phyloP scores from a whole-genome alignment of 2,888 invertebrate species.

The Ganaspis brasiliensis region DNA sequence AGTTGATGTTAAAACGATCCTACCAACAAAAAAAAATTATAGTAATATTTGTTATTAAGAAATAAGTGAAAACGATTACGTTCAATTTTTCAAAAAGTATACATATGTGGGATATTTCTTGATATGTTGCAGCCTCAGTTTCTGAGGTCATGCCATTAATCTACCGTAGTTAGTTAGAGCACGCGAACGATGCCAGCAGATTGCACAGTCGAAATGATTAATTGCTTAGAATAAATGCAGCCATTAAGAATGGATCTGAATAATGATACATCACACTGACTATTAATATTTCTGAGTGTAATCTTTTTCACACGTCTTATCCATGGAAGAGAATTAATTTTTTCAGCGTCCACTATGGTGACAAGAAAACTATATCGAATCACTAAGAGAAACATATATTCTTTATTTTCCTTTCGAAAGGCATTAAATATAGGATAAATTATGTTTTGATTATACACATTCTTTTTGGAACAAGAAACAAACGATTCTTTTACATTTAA shows the following conservation, averaged over 20 bases:
- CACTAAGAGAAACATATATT: too few relatives aligned
- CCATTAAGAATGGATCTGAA: constrained; percentile 64
- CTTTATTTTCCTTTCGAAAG: too few relatives aligned
- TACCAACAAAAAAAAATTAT: too few relatives aligned
- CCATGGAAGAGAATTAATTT: not conserved
- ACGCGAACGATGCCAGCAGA: constrained; percentile 57
- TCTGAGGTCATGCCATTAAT: constrained; percentile 61
- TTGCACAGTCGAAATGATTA: constrained; percentile 64
- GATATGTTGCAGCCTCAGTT: constrained; percentile 27
- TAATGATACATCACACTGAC: constrained; percentile 65
- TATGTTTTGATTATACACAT: too few relatives aligned
- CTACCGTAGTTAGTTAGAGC: constrained; percentile 62
- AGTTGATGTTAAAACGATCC: too few relatives aligned
- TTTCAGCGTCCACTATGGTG: not conserved
- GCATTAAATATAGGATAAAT: too few relatives aligned
- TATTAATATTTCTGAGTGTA: constrained; percentile 60
- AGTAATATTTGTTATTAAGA: not conserved
- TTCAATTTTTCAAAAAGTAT: not conserved
- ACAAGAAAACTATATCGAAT: not conserved
- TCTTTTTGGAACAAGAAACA: too few relatives aligned
- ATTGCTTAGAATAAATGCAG: constrained; percentile 62
- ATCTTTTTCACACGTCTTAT: constrained; percentile 22
- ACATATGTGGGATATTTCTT: constrained; percentile 10
- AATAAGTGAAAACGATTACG: not conserved
- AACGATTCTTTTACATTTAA: too few relatives aligned